Evolutionary conservation across 2,113 vertebrate species (phyloP).

Genomic region (Hemiscyllium ocellatum): DNA sequence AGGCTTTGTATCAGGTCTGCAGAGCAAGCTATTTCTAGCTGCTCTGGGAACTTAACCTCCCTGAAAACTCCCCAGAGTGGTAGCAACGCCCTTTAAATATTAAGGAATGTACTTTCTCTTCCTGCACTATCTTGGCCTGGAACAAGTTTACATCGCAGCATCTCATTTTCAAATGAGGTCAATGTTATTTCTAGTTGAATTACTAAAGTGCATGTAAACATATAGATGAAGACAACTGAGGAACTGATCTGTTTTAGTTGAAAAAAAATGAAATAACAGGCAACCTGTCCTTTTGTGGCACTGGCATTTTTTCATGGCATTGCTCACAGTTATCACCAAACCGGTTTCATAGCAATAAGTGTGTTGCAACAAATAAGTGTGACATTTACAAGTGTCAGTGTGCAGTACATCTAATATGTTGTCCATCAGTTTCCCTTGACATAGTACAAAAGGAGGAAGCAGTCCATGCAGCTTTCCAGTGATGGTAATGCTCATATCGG

Average conservation of each 20-base stretch:
- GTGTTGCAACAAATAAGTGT: neutral
- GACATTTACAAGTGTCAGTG: neutral
- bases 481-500: neutral
- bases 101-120: neutral
- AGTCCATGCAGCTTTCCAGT: neutral
- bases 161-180: slow-evolving; percentile 18
- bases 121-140: neutral
- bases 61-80: neutral
- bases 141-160: neutral
- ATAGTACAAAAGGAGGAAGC: neutral
- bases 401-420: neutral
- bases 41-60: slow-evolving; percentile 3
- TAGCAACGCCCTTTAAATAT: slow-evolving; percentile 17
- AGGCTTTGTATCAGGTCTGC: neutral
- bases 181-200: neutral
- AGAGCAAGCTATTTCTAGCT: slow-evolving; percentile 4
- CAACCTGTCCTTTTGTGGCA: neutral
- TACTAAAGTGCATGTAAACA: neutral
- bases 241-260: neutral
- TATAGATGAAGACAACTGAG: neutral
- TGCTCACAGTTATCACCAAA: neutral
- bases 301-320: neutral
- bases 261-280: neutral
- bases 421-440: neutral
- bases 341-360: neutral